Conservation (phyloP, 2,888 invertebrate species). For the Amphipyra berbera region DNA sequence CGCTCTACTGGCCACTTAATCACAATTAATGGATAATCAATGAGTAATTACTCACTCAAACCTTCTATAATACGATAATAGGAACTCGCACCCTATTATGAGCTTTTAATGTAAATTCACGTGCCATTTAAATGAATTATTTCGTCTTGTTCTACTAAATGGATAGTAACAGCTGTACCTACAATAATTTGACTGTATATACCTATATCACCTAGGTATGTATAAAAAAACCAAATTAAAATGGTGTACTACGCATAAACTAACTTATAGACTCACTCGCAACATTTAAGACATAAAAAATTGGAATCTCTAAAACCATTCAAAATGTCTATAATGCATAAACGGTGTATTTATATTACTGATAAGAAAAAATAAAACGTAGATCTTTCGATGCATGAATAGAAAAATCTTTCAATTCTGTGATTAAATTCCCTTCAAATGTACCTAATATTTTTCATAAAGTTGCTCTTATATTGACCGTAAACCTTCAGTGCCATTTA, state of each 20-base stretch:
- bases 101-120: constrained; percentile 29
- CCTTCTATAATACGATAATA: constrained; percentile 29
- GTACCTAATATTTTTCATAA: constrained; percentile 55
- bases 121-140: constrained; percentile 32
- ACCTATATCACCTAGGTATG: background rate
- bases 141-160: constrained; percentile 3
- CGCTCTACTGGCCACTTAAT: constrained; percentile 39
- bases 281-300: background rate
- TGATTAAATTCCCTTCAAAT: constrained; percentile 48
- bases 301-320: background rate
- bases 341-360: constrained; percentile 22
- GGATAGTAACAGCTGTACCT: background rate
- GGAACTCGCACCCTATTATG: constrained; percentile 18
- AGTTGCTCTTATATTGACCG: constrained; percentile 62
- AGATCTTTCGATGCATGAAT: constrained; percentile 10
- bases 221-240: background rate
- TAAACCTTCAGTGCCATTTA: constrained; percentile 76
- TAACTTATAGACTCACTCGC: background rate
- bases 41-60: constrained; percentile 49
- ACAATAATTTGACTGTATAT: background rate
- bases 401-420: constrained; percentile 30
- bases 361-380: constrained; percentile 33
- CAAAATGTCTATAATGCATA: background rate
- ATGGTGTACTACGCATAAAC: background rate
- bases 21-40: constrained; percentile 51